These are phyloP conservation scores for Drosophila punjabiensis DNA, from an alignment of 1,140 invertebrate species.

Conservation along the genomic window DNA sequence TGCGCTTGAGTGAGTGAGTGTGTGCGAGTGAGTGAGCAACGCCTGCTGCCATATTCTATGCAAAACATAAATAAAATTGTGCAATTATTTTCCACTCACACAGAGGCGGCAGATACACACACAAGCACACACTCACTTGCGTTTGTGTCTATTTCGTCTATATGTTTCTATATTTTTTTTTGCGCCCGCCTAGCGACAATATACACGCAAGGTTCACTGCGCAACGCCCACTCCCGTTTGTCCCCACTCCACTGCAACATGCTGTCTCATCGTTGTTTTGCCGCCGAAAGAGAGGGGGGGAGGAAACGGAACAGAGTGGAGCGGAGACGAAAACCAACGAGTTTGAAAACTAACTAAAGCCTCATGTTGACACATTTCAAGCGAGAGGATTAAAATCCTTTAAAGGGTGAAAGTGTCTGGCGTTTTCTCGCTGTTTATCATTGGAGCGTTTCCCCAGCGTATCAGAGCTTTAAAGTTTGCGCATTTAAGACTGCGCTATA, in stretches of 20 bases:
- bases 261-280: slow-evolving; percentile 79
- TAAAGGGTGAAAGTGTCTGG: slow-evolving; percentile 77
- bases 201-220: slow-evolving; percentile 78
- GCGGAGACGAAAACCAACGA: slow-evolving; percentile 32
- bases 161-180: slow-evolving; percentile 38
- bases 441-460: slow-evolving; percentile 1
- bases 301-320: slow-evolving; percentile 5
- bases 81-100: slow-evolving; percentile 65
- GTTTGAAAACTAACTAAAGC: slow-evolving; percentile 45
- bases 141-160: slow-evolving; percentile 44
- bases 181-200: slow-evolving; percentile 67
- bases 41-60: slow-evolving; percentile 55
- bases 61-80: slow-evolving; percentile 79
- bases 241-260: slow-evolving; percentile 62
- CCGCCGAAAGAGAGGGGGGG: slow-evolving; percentile 47
- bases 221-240: slow-evolving; percentile 53
- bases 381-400: slow-evolving; percentile 56
- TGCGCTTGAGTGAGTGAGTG: slow-evolving; percentile 44
- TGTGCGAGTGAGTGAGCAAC: slow-evolving; percentile 52
- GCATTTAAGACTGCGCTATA: slow-evolving; percentile 26
- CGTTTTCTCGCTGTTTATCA: slow-evolving; percentile 23
- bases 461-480: slow-evolving; percentile 54
- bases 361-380: slow-evolving; percentile 77
- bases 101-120: slow-evolving; percentile 31
- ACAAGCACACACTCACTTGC: slow-evolving; percentile 15